These are phyloP conservation scores for Ornithoptera priamus DNA, from an alignment of 2,888 invertebrate genomes.

Conservation along the genomic window DNA sequence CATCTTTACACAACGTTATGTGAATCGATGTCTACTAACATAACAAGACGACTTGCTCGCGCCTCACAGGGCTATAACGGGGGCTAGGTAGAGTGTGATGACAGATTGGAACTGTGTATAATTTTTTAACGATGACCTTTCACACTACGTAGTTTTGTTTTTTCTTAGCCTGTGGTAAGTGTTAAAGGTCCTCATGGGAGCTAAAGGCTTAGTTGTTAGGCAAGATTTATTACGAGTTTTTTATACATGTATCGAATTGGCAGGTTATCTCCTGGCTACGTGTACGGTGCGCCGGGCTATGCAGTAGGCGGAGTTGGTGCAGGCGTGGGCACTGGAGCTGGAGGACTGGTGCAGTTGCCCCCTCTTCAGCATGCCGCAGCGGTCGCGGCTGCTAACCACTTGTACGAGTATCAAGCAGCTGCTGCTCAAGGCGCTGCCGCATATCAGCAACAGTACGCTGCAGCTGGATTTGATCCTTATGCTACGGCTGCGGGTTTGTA, in stretches of 20 bases:
- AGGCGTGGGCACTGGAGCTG: slow-evolving; percentile 80
- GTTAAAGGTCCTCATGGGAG: slow-evolving; percentile 52
- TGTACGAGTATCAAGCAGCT: slow-evolving; percentile 90
- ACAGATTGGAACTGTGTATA: slow-evolving; percentile 56
- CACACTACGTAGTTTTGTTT: slow-evolving; percentile 37
- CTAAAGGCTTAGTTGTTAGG: slow-evolving; percentile 36
- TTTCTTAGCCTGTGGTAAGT: slow-evolving; percentile 23
- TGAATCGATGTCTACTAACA: slow-evolving; percentile 78
- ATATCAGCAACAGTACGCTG: slow-evolving; percentile 86
- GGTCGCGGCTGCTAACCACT: slow-evolving; percentile 89
- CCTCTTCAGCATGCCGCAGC: slow-evolving; percentile 88
- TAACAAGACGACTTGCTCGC: slow-evolving; percentile 71
- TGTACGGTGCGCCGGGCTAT: slow-evolving; percentile 88
- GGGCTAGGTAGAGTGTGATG: slow-evolving; percentile 74
- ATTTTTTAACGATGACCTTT: slow-evolving; percentile 49
- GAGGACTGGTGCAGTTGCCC: slow-evolving; percentile 85
- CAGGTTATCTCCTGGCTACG: slow-evolving; percentile 83
- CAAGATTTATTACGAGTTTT: slow-evolving; percentile 24
- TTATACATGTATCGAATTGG: slow-evolving; percentile 36
- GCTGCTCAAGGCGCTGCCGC: slow-evolving; percentile 86
- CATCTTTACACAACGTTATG: slow-evolving; percentile 49
- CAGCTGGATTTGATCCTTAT: slow-evolving; percentile 88
- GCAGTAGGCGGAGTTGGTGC: slow-evolving; percentile 82
- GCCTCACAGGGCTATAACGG: slow-evolving; percentile 62
- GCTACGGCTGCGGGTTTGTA: slow-evolving; percentile 83